phyloP scores from a whole-genome alignment of 2,113 vertebrate species.

The Percina caprodes region DNA sequence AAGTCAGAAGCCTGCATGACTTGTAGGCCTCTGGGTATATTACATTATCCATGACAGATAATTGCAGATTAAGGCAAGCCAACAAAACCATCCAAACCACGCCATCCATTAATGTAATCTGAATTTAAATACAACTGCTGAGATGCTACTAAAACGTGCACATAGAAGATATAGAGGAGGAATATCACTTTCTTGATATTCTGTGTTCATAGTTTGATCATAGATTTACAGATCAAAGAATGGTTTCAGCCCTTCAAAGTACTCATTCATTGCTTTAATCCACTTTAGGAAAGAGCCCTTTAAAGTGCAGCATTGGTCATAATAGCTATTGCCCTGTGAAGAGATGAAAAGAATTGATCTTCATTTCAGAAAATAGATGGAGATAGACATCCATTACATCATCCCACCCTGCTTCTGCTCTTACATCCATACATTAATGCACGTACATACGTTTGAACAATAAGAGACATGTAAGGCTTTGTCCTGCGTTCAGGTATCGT shows the following conservation, averaged over 20 bases:
- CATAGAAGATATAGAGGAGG: neutral
- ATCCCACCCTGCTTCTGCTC: neutral
- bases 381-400: slow-evolving; percentile 20
- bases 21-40: neutral
- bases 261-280: slow-evolving; percentile 29
- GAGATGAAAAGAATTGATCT: slow-evolving; percentile 38
- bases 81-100: neutral
- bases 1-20: neutral
- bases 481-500: neutral
- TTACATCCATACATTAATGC: slow-evolving; percentile 14
- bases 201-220: neutral
- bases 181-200: slow-evolving; percentile 12
- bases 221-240: slow-evolving; percentile 24
- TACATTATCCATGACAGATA: neutral
- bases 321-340: slow-evolving; percentile 25
- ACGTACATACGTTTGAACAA: slow-evolving; percentile 1
- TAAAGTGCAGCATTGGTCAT: slow-evolving; percentile 39
- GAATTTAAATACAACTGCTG: neutral
- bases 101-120: neutral
- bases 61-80: neutral
- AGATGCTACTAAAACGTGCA: neutral
- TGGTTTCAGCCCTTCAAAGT: slow-evolving; percentile 5
- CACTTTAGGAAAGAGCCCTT: slow-evolving; percentile 4
- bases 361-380: slow-evolving; percentile 24
- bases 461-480: neutral